These are phyloP conservation scores for Antheraea mylitta DNA, from an alignment of 1,140 invertebrate genomes.

Conservation along the genomic window DNA sequence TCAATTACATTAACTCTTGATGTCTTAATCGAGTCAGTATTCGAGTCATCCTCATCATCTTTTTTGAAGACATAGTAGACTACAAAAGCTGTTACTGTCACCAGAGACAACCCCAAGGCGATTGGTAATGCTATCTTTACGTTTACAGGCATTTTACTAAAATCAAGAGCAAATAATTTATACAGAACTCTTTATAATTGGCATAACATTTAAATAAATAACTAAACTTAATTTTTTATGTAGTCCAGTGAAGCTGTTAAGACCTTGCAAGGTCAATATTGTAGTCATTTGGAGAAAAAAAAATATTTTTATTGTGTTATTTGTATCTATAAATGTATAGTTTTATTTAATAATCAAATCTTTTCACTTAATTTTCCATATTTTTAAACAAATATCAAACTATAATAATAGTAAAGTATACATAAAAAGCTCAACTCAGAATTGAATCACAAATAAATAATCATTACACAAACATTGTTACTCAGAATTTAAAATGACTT, in stretches of 20 bases:
- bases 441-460: no score
- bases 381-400: not conserved
- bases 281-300: no score
- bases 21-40: conserved; percentile 44
- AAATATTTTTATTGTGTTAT: no score
- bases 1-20: conserved; percentile 59
- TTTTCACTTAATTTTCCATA: not conserved
- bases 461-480: no score
- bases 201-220: no score
- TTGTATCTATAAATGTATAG: no score
- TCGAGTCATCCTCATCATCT: conserved; percentile 58
- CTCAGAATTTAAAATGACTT: no score
- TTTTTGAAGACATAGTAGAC: conserved; percentile 67
- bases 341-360: not conserved
- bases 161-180: conserved; percentile 30
- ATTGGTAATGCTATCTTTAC: conserved; percentile 54
- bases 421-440: no score
- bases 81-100: conserved; percentile 64
- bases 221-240: no score
- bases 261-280: no score
- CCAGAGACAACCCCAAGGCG: conserved; percentile 57
- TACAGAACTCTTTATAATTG: not conserved
- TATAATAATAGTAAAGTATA: no score
- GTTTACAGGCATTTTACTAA: conserved; percentile 55
- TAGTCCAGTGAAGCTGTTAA: no score